Base-by-base conservation (phyloP, 2,888 invertebrate genomes). In the Drosophila monieri region DNA sequence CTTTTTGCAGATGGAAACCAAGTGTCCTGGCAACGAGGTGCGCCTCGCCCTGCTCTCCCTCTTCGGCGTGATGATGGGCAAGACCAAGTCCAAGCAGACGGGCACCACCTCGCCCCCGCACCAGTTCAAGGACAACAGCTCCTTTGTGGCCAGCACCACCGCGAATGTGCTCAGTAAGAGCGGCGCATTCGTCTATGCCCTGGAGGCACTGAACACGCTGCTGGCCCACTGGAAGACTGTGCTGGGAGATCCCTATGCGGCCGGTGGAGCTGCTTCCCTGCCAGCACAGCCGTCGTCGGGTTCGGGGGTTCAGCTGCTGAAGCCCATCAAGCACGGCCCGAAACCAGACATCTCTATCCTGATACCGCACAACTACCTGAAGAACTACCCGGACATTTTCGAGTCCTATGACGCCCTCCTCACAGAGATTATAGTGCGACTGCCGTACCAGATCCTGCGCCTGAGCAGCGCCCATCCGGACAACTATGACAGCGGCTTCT, bases 331-430 rank as follows among this genome's bases (percentile, higher is more conserved):
- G 12, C 94, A 95, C 1, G 94, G 95, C 35, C 95, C 97, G 0
- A 94, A 97, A 47, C 98, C 98, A 0, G 98, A 99, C 90, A 97
- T 98, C 96, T 96, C 97, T 6, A 98, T 98, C 9, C 97, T 99
- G 92, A 99, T 99, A 92, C 93, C 96, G 55, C 94, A 96, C 74
- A 97, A 97, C 89, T 98, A 98, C 88, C 96, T 98, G 37, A 98
- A 97, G 91, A 97, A 98, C 90, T 95, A 96, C 0, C 94, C 95
- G 52, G 98, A 99, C 90, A 96, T 99, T 32, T 98, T 99, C 90
- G 97, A 98, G 90, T 96, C 97, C 70, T 98, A 98, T 91, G 97
- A 97, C 9, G 97, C 97, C 75, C 93, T 99, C n/a, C 92, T 99
- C 23, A 98, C 99, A 56, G 99, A 99, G 93, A 97, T 99, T 94